Evolutionary conservation across 30 jellyfish, hydroid and myxozoan species (phyloP), one percentile per base, ranked within the genome.

Genomic region (Catostylus mosaicus): DNA sequence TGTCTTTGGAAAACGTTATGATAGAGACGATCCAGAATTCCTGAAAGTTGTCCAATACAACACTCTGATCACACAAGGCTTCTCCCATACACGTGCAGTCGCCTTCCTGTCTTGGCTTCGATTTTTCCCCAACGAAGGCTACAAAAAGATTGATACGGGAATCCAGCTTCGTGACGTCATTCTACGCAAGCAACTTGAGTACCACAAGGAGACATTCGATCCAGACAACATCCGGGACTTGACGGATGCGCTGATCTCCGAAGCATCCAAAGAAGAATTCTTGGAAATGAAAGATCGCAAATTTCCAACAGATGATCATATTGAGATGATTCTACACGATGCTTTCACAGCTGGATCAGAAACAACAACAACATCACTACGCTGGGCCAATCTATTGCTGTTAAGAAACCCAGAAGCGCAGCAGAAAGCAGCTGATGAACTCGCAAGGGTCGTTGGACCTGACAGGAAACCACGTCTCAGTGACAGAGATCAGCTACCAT

Each of bases 311-410:
- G 83, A 85, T 24, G 96, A 78, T 59, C 86, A 91, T 38, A n/a
- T 84, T 3, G 90, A 78, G 38, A 68, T 85, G 89, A 72, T 85
- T 24, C 54, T 91, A 6, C 79, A 60, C 32, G 96, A 84, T 33
- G 89, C 87, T 1, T 77, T 84, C 40, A 67, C 88, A 5, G 98
- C 95, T 18, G 98, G 96, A 6, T 46, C 78, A 2, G 98, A 91
- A 68, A 77, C 98, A 65, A 79, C 96, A 30, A 47, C 90, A 9
- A 84, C 96, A 23, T 24, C 93, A 9, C 47, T 91, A 11, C 78
- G 86, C n/a, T 91, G 98, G 98, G 80, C 84, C 12, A 52, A 85
- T 32, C 50, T 83, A 23, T 74, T 69, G 30, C 33, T 83, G 31
- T 67, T 90, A 27, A 92, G 86, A n/a, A 51, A 76, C 70, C 95